Evolutionary conservation across 2,888 invertebrate genomes (phyloP), one percentile per base, ranked within the genome.

Genomic region (Eilema caniola): DNA sequence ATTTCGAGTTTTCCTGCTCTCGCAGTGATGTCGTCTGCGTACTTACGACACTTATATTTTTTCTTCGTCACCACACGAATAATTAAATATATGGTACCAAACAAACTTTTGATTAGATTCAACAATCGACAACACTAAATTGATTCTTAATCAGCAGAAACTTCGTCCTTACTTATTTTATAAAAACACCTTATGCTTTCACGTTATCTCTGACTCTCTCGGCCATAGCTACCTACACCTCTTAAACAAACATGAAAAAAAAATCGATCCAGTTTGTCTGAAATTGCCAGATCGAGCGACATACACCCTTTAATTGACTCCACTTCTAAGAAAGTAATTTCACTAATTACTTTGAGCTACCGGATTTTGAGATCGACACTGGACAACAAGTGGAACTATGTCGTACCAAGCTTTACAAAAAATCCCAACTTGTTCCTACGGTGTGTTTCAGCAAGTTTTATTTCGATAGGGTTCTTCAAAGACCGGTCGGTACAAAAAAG

Each of bases 261-360:
- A 82, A 78, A 83, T 65, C 79, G 78, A 76, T 81, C 79, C 85
- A 80, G 83, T 83, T 83, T 81, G 83, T 80, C 81, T 78, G 77
- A 80, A 82, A 82, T 75, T 81, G 78, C 77, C 77, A 73, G 66
- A 71, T 60, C 75, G 67, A 69, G 76, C 78, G 78, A 79, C 80
- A 80, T 76, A 78, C 77, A 71, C 78, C 81, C 88, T 88, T 93
- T 95, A 95, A 95, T 94, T 94, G 93, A 92, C 89, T 91, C 89
- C 92, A 89, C 93, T 95, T 95, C 95, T 93, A 89, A 92, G 95
- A 95, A 95, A 89, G 92, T 94, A 95, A 95, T 95, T 95, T 95
- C 95, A 95, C 95, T 94, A 95, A 95, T 95, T 95, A 93, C 93
- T 94, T 92, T 91, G 85, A 86, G 95, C 95, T 95, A 95, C 95